A percentile compares a stretch with the other conserved stretches of the same genome.
phyloP scores from a whole-genome alignment of 2,797 vertebrate species.

The Notamacropus eugenii region DNA sequence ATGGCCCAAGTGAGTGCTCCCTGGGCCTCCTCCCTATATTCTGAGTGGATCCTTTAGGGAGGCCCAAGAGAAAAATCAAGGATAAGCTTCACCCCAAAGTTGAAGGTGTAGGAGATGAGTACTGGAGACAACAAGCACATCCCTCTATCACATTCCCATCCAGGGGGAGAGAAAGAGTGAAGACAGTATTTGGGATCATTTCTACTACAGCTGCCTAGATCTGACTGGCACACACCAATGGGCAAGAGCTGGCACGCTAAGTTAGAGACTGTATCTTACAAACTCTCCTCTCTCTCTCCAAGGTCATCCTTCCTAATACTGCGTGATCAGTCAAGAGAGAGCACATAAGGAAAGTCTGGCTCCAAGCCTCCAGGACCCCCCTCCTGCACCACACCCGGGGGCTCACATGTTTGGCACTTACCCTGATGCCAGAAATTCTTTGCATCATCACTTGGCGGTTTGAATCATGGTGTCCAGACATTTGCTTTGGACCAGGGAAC shows the following conservation, averaged over 20 bases:
- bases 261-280: background rate
- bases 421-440: slow-evolving; percentile 89
- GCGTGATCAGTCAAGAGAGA: background rate
- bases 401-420: slow-evolving; percentile 82
- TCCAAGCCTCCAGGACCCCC: background rate
- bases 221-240: background rate
- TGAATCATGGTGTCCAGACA: slow-evolving; percentile 83
- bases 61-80: background rate
- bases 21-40: background rate
- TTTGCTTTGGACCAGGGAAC: slow-evolving; percentile 89
- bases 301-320: background rate
- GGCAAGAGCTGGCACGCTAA: background rate
- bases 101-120: background rate
- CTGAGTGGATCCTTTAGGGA: background rate
- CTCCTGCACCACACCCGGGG: background rate
- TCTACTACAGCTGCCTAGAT: background rate
- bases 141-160: background rate
- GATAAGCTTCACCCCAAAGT: background rate
- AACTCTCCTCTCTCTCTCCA: background rate
- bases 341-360: background rate
- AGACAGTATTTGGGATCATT: background rate
- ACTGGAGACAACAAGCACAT: background rate
- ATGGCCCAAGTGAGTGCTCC: background rate
- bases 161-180: background rate
- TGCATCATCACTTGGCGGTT: slow-evolving; percentile 93